Percentiles rank a stretch among this genome's conserved stretches.
Evolutionary conservation across 2,888 invertebrate species (phyloP).

Genomic region (Neocrepidodera transversa): DNA sequence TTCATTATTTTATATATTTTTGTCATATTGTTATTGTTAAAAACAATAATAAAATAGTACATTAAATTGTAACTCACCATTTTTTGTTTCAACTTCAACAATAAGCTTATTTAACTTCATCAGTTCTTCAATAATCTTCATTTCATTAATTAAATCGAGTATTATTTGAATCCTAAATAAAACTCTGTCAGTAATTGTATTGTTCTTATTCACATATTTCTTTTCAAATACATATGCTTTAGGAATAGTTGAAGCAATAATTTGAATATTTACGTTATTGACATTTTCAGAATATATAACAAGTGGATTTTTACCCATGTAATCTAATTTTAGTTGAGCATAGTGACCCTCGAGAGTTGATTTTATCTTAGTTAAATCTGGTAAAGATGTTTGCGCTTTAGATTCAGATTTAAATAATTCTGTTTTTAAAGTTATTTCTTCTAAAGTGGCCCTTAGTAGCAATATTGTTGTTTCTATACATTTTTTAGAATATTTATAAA

Average conservation of each 20-base stretch:
- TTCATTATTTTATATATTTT: no score
- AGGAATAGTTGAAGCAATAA: conserved; percentile 53
- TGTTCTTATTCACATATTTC: conserved; percentile 17
- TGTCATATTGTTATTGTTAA: no score
- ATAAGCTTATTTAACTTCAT: conserved; percentile 64
- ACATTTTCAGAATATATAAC: conserved; percentile 44
- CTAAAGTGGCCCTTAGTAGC: conserved; percentile 27
- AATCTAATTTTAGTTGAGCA: conserved; percentile 12
- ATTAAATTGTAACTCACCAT: conserved; percentile 35
- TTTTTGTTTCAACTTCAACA: conserved; percentile 56
- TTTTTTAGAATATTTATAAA: conserved; percentile 14
- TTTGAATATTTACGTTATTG: conserved; percentile 54
- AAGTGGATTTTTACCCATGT: conserved; percentile 49
- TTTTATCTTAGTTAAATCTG: neutral
- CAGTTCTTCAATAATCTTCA: conserved; percentile 67
- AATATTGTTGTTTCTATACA: conserved; percentile 22
- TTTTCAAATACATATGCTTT: conserved; percentile 9
- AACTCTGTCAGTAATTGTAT: conserved; percentile 57
- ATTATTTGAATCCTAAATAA: conserved; percentile 69
- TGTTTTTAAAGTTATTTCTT: conserved; percentile 20
- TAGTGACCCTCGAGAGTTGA: no score
- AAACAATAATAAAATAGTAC: no score
- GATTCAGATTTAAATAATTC: neutral
- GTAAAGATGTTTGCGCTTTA: conserved; percentile 1
- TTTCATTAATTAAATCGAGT: conserved; percentile 66